Percentiles rank a stretch among this genome's conserved stretches.
Conservation (phyloP, 2,888 invertebrate genomes). For the Ceriagrion tenellum region DNA sequence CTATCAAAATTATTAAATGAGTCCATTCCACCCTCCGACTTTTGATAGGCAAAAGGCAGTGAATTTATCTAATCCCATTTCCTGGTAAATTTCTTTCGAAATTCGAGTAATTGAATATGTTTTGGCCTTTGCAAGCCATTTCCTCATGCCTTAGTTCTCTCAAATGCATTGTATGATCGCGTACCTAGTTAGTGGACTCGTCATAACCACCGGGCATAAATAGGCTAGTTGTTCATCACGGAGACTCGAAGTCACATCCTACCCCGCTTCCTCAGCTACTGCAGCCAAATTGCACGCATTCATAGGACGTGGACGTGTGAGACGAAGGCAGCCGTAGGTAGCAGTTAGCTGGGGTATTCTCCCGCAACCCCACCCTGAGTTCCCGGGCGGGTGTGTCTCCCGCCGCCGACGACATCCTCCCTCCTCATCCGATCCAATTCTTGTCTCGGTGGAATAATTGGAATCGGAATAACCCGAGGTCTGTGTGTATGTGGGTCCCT, state of each 20-base stretch:
- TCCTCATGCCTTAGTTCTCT: too few relatives aligned
- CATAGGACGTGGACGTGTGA: neutral
- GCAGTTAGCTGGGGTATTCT: too few relatives aligned
- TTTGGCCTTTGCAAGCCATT: too few relatives aligned
- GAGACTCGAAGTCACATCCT: neutral
- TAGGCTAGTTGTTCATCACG: neutral
- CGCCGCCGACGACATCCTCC: neutral
- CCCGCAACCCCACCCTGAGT: neutral
- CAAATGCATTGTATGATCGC: too few relatives aligned
- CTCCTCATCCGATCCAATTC: neutral
- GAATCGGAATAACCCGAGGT: neutral
- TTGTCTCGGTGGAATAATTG: neutral
- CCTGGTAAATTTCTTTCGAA: too few relatives aligned
- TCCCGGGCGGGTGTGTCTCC: neutral
- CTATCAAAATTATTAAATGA: too few relatives aligned
- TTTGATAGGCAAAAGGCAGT: too few relatives aligned
- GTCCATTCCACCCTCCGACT: too few relatives aligned
- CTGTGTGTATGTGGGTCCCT: too few relatives aligned
- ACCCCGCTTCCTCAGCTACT: neutral
- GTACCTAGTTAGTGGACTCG: neutral
- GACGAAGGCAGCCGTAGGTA: neutral
- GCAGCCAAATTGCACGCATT: neutral
- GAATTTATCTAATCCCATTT: too few relatives aligned
- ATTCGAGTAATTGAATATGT: too few relatives aligned
- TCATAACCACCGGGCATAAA: neutral